Percentiles rank a stretch among this genome's conserved stretches.
Conservation (phyloP, 2,797 vertebrate species). For the Huso huso region DNA sequence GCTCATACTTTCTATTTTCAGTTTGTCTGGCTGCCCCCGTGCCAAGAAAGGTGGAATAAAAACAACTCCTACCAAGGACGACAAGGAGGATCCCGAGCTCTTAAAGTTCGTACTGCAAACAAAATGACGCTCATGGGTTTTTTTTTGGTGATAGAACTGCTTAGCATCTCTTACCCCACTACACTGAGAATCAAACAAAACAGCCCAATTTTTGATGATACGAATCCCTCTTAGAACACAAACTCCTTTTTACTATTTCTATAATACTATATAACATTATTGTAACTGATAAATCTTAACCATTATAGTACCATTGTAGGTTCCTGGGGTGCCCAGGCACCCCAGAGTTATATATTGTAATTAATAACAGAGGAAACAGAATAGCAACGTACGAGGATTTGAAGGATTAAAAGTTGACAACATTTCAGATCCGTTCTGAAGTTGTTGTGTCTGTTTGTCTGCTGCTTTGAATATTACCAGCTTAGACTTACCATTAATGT, state of each 20-base stretch:
- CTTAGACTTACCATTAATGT: slow-evolving; percentile 9
- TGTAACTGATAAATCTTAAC: no score
- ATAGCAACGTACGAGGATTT: slow-evolving; percentile 26
- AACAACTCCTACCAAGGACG: slow-evolving; percentile 90
- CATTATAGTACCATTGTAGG: no score
- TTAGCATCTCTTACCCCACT: not conserved
- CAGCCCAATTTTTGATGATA: no score
- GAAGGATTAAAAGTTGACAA: slow-evolving; percentile 12
- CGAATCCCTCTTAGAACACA: no score
- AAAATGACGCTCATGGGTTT: slow-evolving; percentile 48
- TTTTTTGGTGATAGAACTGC: slow-evolving; percentile 50
- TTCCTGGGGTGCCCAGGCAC: slow-evolving; percentile 26
- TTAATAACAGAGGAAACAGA: slow-evolving; percentile 43
- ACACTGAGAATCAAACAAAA: no score
- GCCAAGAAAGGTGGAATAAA: slow-evolving; percentile 99
- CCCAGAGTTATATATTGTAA: slow-evolving; percentile 45
- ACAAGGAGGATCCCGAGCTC: slow-evolving; percentile 97
- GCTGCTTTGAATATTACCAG: not conserved
- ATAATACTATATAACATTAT: no score
- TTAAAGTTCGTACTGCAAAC: slow-evolving; percentile 89
- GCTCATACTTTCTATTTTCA: slow-evolving; percentile 78
- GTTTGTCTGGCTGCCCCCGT: slow-evolving; percentile 98
- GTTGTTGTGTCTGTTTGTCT: not conserved
- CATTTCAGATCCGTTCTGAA: slow-evolving; percentile 22
- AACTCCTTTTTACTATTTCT: no score